Conservation (phyloP, 2,113 vertebrate species). For the Mobula hypostoma region DNA sequence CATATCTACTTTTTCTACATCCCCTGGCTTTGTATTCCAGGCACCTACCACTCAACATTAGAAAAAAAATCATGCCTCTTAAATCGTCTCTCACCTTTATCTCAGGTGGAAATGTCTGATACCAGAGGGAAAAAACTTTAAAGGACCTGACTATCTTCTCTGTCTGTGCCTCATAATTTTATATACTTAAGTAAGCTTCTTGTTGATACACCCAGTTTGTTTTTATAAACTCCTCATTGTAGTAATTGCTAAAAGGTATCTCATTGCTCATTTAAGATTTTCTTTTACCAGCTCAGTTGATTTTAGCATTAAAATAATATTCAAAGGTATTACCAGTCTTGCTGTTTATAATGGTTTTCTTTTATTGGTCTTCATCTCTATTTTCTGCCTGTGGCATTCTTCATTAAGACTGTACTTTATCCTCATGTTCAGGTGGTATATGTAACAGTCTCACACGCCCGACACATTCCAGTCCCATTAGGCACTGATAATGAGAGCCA, state of each 20-base stretch:
- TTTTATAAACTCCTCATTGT: no score
- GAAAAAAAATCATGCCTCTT: no score
- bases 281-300: background rate
- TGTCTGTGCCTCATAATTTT: no score
- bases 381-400: background rate
- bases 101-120: no score
- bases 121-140: no score
- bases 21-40: no score
- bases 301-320: background rate
- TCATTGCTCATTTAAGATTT: conserved; percentile 4
- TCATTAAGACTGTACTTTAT: background rate
- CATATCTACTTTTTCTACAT: no score
- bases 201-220: background rate
- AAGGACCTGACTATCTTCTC: no score
- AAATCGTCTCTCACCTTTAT: no score
- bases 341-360: background rate
- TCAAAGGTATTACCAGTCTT: background rate
- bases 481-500: background rate
- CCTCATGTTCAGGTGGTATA: background rate
- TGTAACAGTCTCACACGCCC: background rate
- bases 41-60: no score
- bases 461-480: background rate
- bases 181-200: no score
- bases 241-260: no score
- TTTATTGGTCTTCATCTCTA: background rate